These are phyloP conservation scores for Eonycteris spelaea DNA, from an alignment of 2,113 vertebrate genomes.

Conservation along the genomic window DNA sequence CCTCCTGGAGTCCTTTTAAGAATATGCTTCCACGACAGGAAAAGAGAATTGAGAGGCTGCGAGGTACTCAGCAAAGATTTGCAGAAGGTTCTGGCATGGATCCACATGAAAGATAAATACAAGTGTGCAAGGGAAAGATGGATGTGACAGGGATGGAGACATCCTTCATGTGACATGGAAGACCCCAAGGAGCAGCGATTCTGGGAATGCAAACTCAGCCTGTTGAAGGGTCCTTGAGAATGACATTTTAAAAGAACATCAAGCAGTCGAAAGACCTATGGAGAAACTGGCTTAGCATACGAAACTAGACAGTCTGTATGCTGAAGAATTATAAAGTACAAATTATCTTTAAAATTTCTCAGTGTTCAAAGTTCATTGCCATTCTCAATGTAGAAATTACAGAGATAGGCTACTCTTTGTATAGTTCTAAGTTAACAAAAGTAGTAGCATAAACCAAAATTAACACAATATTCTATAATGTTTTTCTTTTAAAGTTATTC, in stretches of 20 bases:
- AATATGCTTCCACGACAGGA: background rate
- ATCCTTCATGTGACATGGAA: background rate
- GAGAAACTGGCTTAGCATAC: background rate
- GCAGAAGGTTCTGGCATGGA: background rate
- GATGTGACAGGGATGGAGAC: background rate
- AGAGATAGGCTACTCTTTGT: background rate
- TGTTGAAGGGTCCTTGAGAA: background rate
- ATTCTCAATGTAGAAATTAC: background rate
- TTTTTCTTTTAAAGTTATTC: background rate
- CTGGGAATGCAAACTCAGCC: background rate
- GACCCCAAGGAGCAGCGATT: background rate
- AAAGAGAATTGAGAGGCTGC: conserved; percentile 19
- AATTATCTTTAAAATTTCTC: background rate
- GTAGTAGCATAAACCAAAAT: background rate
- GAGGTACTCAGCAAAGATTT: background rate
- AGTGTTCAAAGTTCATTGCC: background rate
- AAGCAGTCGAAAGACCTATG: background rate
- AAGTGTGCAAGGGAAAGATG: background rate
- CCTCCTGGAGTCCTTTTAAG: conserved; percentile 44
- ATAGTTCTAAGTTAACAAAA: background rate
- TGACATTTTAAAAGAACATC: conserved; percentile 11
- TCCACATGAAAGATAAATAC: conserved; percentile 35
- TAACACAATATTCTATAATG: background rate
- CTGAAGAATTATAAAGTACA: background rate
- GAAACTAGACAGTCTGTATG: background rate